Conservation (phyloP, 1,140 invertebrate genomes). For the Atopsyche davidsoni region DNA sequence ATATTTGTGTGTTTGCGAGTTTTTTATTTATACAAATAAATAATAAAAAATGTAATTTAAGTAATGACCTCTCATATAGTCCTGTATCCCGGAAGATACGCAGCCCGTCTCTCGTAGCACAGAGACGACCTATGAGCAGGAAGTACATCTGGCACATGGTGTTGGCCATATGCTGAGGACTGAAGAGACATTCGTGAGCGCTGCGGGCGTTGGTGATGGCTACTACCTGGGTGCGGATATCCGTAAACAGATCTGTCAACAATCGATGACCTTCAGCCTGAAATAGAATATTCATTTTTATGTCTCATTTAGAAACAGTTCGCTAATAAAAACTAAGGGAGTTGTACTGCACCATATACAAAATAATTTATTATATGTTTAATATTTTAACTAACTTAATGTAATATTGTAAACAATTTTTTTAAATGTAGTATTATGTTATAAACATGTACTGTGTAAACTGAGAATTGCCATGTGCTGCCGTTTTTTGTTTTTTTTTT, state of each 20-base stretch:
- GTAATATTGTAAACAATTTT: too few relatives aligned
- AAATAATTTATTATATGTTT: too few relatives aligned
- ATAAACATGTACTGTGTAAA: too few relatives aligned
- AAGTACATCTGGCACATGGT: constrained; percentile 93
- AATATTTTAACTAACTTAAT: too few relatives aligned
- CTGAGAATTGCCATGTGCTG: too few relatives aligned
- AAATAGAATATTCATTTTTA: constrained; percentile 21
- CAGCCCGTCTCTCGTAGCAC: constrained; percentile 65
- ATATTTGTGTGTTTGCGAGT: not conserved
- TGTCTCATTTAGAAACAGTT: too few relatives aligned
- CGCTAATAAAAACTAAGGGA: too few relatives aligned
- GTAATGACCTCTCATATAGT: constrained; percentile 66
- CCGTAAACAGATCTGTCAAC: constrained; percentile 72
- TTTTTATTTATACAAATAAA: too few relatives aligned
- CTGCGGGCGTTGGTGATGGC: constrained; percentile 66
- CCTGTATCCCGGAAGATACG: constrained; percentile 69
- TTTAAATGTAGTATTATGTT: too few relatives aligned
- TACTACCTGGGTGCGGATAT: constrained; percentile 70
- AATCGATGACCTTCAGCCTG: constrained; percentile 54
- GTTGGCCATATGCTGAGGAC: constrained; percentile 77
- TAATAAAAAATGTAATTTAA: constrained; percentile 11
- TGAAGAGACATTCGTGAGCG: constrained; percentile 82
- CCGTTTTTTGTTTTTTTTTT: too few relatives aligned
- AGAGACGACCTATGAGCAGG: constrained; percentile 83
- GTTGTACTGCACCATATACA: too few relatives aligned